phyloP scores from a whole-genome alignment of 1,140 invertebrate species.

The Plodia interpunctella region DNA sequence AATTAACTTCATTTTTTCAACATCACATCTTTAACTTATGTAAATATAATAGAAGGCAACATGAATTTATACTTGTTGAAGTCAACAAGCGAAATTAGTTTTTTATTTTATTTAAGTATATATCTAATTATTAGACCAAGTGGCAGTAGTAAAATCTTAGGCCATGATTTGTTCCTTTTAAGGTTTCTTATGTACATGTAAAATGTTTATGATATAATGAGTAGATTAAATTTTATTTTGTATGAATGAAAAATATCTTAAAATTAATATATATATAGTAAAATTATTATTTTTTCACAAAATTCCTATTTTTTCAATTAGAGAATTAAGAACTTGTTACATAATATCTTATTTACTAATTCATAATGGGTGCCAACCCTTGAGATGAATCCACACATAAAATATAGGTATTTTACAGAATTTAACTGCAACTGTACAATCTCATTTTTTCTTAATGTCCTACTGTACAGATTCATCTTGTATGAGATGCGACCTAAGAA shows the following conservation, averaged over 20 bases:
- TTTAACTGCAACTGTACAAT: no score
- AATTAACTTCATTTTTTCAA: background rate
- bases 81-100: background rate
- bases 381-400: background rate
- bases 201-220: no score
- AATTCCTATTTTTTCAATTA: background rate
- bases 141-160: background rate
- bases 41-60: conserved; percentile 3
- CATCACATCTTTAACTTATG: conserved; percentile 5
- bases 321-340: background rate
- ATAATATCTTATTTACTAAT: background rate
- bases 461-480: no score
- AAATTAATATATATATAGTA: background rate
- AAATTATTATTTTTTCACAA: background rate
- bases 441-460: no score
- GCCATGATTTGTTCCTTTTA: background rate
- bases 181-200: background rate
- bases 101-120: background rate
- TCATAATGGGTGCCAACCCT: background rate
- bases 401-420: no score
- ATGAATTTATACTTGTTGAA: conserved; percentile 1
- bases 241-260: no score
- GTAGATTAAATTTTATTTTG: no score
- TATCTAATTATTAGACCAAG: background rate
- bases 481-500: no score